A percentile compares a stretch with the other conserved stretches of the same genome.
These are phyloP conservation scores for Anorthoa munda DNA, from an alignment of 2,888 invertebrate species.

Conservation along the genomic window DNA sequence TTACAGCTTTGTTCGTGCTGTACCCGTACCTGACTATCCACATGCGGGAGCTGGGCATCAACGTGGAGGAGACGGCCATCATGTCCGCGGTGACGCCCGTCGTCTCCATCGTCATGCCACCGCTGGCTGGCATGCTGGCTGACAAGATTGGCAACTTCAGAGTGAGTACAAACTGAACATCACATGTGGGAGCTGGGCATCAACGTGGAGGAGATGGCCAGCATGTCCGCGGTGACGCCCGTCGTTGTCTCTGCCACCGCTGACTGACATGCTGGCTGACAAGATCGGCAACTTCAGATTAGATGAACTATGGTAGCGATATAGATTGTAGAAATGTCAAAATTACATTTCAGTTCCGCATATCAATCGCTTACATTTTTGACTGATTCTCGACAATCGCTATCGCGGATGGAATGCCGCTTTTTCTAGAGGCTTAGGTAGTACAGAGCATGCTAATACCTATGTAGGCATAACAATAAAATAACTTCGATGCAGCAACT, in stretches of 20 bases:
- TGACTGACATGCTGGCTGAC: constrained; percentile 94
- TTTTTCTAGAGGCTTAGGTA: too few relatives aligned
- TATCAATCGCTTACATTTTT: too few relatives aligned
- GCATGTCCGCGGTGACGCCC: constrained; percentile 95
- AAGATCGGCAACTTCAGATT: constrained; percentile 94
- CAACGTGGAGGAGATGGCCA: constrained; percentile 95
- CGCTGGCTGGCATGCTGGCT: constrained; percentile 94
- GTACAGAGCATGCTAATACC: too few relatives aligned
- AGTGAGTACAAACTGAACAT: constrained; percentile 81
- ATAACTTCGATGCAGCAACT: too few relatives aligned
- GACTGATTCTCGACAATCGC: too few relatives aligned
- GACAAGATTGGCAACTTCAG: constrained; percentile 96
- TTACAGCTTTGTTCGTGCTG: constrained; percentile 93
- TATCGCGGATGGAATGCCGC: too few relatives aligned
- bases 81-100: constrained; percentile 95
- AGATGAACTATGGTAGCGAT: too few relatives aligned
- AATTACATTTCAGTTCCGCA: too few relatives aligned
- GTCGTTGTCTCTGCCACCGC: constrained; percentile 93
- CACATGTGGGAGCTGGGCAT: constrained; percentile 95
- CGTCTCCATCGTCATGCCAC: constrained; percentile 94
- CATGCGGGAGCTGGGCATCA: constrained; percentile 95
- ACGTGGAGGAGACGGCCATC: constrained; percentile 95
- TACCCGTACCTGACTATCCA: constrained; percentile 95
- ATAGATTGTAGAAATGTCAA: too few relatives aligned
- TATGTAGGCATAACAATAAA: too few relatives aligned